phyloP scores from a whole-genome alignment of 2,888 invertebrate genomes.

The Heteropelma amictum region DNA sequence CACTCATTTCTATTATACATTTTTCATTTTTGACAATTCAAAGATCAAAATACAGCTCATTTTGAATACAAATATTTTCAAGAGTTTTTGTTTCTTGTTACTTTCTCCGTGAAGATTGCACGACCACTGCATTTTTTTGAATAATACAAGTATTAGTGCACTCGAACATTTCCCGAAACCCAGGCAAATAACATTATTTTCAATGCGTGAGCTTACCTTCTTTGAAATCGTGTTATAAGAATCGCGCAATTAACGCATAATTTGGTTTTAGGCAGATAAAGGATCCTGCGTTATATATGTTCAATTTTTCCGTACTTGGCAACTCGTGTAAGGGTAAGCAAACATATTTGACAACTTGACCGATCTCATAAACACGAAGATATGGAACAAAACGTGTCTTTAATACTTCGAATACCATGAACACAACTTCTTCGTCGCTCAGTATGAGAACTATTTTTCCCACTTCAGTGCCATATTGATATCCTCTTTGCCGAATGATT shows the following conservation, averaged over 20 bases:
- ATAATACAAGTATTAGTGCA: background rate
- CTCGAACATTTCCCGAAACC: background rate
- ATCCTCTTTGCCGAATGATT: slow-evolving; percentile 32
- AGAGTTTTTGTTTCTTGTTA: background rate
- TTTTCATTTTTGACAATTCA: background rate
- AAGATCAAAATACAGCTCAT: background rate
- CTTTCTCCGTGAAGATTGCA: background rate
- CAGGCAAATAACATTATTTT: background rate
- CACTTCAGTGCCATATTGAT: slow-evolving; percentile 43
- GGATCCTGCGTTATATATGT: slow-evolving; percentile 25
- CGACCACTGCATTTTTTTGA: background rate
- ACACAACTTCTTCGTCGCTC: slow-evolving; percentile 30
- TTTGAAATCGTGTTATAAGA: slow-evolving; percentile 5
- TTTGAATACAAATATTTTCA: background rate
- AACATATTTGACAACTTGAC: slow-evolving; percentile 18
- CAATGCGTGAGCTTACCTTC: background rate
- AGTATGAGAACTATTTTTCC: slow-evolving; percentile 36
- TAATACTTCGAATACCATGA: slow-evolving; percentile 37
- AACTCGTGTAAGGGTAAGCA: slow-evolving; percentile 31
- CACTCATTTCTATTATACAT: background rate
- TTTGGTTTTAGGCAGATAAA: slow-evolving; percentile 44
- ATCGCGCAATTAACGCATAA: slow-evolving; percentile 25
- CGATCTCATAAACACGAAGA: slow-evolving; percentile 35
- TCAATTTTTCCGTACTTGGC: slow-evolving; percentile 36
- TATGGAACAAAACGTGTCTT: slow-evolving; percentile 29